Base-by-base conservation (phyloP, 2,113 vertebrate genomes). In the Nannobrachium achirus region DNA sequence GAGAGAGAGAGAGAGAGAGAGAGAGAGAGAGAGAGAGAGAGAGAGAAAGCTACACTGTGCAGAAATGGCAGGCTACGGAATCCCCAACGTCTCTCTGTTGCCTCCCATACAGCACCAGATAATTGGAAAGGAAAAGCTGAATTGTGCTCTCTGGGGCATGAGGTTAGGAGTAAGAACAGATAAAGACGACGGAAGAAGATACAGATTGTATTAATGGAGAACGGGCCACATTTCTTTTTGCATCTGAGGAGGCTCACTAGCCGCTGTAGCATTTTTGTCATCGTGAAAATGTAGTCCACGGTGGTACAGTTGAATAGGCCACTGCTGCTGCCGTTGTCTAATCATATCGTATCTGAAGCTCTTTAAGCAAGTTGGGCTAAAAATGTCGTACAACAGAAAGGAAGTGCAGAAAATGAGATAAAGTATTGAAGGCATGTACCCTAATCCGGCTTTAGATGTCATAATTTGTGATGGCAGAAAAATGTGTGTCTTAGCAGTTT, bases 401-500 rank as follows among this genome's bases (percentile, higher is more conserved):
- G 51, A 61, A 75, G 14, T 67, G 40, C 4, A 46, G 71, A 46
- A 74, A 71, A 85, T 79, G 60, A 66, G 80, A 71, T 73, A 69
- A 74, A 44, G 70, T 58, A 60, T 71, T 71, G 58, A 81, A 73
- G 73, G 62, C 63, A 65, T 76, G 56, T 42, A 48, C 73, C 74
- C 62, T 78, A 84, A 83, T 83, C 63, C 62, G 63, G 69, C 33
- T 78, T 76, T 14, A 70, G 64, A 79, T 79, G 74, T 77, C 18
- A 49, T 79, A 70, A 76, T 75, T 75, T 84, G 60, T 79, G 69
- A 52, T 79, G 72, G 72, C 81, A 76, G 76, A 48, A 61, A 78
- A 72, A 67, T 45, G 40, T 55, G 78, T 65, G 59, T 45, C 13
- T 75, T 55, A 58, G 50, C 69, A 59, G 60, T 57, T 76, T 65